Evolutionary conservation across 2,113 vertebrate genomes (phyloP), one percentile per base, ranked within the genome.

Genomic region (Cryptotis parvus): DNA sequence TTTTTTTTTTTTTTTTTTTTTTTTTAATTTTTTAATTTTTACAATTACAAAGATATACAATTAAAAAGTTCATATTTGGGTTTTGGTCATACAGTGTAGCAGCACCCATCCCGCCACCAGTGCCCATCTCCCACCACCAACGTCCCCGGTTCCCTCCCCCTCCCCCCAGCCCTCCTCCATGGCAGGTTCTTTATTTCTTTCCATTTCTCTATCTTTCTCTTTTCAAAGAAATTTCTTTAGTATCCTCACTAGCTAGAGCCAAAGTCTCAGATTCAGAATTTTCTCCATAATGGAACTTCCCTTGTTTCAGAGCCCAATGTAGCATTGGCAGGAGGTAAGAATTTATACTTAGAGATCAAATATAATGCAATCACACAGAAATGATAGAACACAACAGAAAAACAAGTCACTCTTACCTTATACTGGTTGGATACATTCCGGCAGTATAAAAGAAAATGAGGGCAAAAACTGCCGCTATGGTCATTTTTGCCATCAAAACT

Each of bases 381-480:
- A 37, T 78, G 65, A 70, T 91, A 90, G n/a, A 18, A 29, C 63
- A 79, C 1, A 82, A 66, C 37, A 84, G 84, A 89, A 79, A 49
- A 74, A 68, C 18, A 84, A n/a, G 18, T 33, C 5, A 45, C 16
- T 84, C 97, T 97, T 94, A 99, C 99, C 99, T 98, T 97, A 99
- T 97, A 91, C 98, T 95, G 22, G 99, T 99, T 63, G 99, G 99
- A 94, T 99, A 99, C 43, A 99, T 97, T 94, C 99, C 99, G 90
- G 99, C 99, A 8, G 98, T 99, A 95, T 99, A 99, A 87, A 99
- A 97, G 94, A 99, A 99, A 94, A 99, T 98, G 39, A 99, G 98
- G 63, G 98, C 99, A 95, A 99, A 99, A 0, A 98, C 98, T 76
- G 99, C 98, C 9, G 98, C 98, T 12, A 99, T 98, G 76, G 98